Evolutionary conservation across 2,888 invertebrate species (phyloP), one percentile per base, ranked within the genome.

Genomic region (Brachylomia viminalis): DNA sequence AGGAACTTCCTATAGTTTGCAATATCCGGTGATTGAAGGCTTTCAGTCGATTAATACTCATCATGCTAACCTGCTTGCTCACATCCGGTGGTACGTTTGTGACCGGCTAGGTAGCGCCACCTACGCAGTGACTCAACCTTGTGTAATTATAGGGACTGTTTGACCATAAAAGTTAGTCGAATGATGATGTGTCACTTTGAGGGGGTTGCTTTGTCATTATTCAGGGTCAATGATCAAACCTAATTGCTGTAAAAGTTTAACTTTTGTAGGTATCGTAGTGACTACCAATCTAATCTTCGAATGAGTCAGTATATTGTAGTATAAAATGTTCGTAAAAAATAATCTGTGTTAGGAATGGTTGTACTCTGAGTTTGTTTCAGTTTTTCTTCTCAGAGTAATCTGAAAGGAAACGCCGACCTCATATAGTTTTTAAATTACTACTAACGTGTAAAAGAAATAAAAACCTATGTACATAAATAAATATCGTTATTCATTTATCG

Each of bases 11-110:
- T 88, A 87, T 78, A 87, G 86, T 89, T 90, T 86, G 91, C 92
- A 95, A 95, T 95, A 95, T 95, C 96, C 95, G 94, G 90, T 86
- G 87, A 88, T 86, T 84, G 88, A 90, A 91, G 86, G 93, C 95
- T 95, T 95, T 95, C 93, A 95, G 90, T 83, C 86, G 92, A 94
- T 95, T 95, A 94, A 93, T 93, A 88, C 86, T 86, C 87, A 85
- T 90, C 85, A 80, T 70, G 78, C 80, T 87, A 89, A 90, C 90
- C 85, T 77, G 84, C 89, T 81, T 89, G 86, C 90, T 94, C 92
- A 93, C 75, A 81, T 90, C 91, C 91, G 90, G 72, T 80, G 70
- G 76, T 82, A 75, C 71, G 61, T 17, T 73, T 66, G 66, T 33
- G 74, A 59, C 52, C 38, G 42, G 62, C 42, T 66, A 83, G 88